phyloP scores from a whole-genome alignment of 2,888 invertebrate species.

The Stenchaetothrips biformis region DNA sequence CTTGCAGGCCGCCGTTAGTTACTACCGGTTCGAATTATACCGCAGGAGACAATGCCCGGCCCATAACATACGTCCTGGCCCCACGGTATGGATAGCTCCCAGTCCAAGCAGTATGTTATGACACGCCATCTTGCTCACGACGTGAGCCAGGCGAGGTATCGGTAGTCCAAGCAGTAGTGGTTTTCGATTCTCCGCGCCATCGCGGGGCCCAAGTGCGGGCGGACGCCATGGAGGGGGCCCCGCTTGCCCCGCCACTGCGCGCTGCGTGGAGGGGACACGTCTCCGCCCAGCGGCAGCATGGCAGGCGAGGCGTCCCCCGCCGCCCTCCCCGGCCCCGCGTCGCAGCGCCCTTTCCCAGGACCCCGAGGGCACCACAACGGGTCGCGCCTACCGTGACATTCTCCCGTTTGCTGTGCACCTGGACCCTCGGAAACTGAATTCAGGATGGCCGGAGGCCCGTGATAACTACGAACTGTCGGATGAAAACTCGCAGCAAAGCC shows the following conservation, averaged over 20 bases:
- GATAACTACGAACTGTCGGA: too few species aligned
- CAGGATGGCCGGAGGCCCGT: too few species aligned
- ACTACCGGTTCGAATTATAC: neutral
- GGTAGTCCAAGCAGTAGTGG: conserved; percentile 3
- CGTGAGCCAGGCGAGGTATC: neutral
- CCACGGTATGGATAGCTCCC: neutral
- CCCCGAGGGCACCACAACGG: neutral
- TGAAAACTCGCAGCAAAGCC: too few species aligned
- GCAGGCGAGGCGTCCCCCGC: neutral
- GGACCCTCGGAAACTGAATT: too few species aligned
- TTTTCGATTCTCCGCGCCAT: conserved; percentile 19
- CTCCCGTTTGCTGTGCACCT: too few species aligned
- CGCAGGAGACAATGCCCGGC: neutral
- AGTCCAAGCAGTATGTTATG: neutral
- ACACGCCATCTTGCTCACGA: neutral
- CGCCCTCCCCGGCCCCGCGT: neutral
- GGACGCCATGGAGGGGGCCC: neutral
- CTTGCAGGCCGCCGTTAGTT: too few species aligned
- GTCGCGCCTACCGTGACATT: too few species aligned
- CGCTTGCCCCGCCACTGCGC: neutral
- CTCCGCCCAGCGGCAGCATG: conserved; percentile 13
- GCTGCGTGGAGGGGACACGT: neutral
- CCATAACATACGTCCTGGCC: neutral
- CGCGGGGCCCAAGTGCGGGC: too few species aligned
- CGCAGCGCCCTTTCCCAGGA: conserved; percentile 15